phyloP scores from a whole-genome alignment of 1,140 invertebrate species.

The Leptonema lineaticorne region DNA sequence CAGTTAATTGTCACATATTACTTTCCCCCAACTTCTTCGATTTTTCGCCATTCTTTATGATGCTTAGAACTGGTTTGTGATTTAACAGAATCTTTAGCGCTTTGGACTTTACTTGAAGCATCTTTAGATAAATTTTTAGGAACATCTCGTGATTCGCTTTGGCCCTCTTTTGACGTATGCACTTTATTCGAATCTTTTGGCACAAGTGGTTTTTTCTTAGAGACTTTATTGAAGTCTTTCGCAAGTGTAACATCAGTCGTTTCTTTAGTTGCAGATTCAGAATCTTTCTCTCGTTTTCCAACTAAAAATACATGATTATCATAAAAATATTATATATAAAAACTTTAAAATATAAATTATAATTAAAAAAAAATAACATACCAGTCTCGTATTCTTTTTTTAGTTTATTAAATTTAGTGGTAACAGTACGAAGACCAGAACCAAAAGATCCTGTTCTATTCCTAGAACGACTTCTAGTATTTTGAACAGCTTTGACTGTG shows the following conservation, averaged over 20 bases:
- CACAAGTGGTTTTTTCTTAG: constrained; percentile 7
- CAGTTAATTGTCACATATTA: constrained; percentile 2
- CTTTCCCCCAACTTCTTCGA: constrained; percentile 14
- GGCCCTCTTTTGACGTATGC: neutral
- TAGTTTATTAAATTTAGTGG: too few species aligned
- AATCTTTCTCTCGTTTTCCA: constrained; percentile 10
- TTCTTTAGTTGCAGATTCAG: constrained; percentile 10
- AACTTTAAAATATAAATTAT: neutral
- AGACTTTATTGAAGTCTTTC: neutral
- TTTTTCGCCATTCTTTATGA: constrained; percentile 16
- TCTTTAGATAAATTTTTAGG: constrained; percentile 12
- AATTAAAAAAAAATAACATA: constrained; percentile 5
- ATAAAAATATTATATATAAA: neutral
- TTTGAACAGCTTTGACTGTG: constrained; percentile 1
- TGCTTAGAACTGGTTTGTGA: constrained; percentile 1
- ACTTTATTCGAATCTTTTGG: constrained; percentile 13
- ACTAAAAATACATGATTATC: neutral
- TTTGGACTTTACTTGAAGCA: neutral
- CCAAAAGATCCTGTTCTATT: constrained; percentile 37
- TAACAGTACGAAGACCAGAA: constrained; percentile 25
- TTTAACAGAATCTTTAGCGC: neutral
- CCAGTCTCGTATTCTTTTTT: constrained; percentile 17
- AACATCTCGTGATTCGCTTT: constrained; percentile 20
- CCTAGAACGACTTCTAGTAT: neutral
- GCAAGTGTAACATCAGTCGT: neutral